phyloP scores from a whole-genome alignment of 2,113 vertebrate species.

The Rutilus rutilus region DNA sequence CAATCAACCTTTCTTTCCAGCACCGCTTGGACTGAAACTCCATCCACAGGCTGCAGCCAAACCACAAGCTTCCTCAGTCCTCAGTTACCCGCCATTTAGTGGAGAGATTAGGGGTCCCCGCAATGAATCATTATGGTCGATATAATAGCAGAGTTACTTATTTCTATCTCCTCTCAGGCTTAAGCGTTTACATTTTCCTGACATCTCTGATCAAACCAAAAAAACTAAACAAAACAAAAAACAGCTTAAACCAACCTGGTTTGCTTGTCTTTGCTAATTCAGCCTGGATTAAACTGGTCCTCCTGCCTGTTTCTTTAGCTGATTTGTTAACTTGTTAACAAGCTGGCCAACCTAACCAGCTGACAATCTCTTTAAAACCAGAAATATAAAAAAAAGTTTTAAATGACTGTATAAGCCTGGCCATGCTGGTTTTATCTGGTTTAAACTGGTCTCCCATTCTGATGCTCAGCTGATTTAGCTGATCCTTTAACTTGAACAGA shows the following conservation, averaged over 20 bases:
- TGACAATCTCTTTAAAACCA: background rate
- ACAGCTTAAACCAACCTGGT: background rate
- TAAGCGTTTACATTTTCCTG: slow-evolving; percentile 37
- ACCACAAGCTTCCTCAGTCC: slow-evolving; percentile 59
- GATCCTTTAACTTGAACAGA: background rate
- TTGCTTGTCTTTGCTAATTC: background rate
- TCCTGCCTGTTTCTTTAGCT: background rate
- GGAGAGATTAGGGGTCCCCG: slow-evolving; percentile 53
- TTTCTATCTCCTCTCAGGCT: slow-evolving; percentile 45
- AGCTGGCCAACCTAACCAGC: background rate
- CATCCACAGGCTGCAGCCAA: slow-evolving; percentile 51
- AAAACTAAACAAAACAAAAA: background rate
- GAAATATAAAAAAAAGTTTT: background rate
- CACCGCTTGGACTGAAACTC: slow-evolving; percentile 48
- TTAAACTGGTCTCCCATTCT: background rate
- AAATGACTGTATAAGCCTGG: background rate
- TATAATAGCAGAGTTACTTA: slow-evolving; percentile 52
- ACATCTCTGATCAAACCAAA: background rate
- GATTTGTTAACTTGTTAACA: background rate
- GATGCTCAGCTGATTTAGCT: background rate
- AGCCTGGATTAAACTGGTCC: background rate
- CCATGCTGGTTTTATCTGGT: background rate
- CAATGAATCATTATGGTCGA: slow-evolving; percentile 50
- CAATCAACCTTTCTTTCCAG: slow-evolving; percentile 47
- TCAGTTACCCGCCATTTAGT: slow-evolving; percentile 56